phyloP scores from a whole-genome alignment of 2,888 invertebrate species.

The Hyposoter dolosus region DNA sequence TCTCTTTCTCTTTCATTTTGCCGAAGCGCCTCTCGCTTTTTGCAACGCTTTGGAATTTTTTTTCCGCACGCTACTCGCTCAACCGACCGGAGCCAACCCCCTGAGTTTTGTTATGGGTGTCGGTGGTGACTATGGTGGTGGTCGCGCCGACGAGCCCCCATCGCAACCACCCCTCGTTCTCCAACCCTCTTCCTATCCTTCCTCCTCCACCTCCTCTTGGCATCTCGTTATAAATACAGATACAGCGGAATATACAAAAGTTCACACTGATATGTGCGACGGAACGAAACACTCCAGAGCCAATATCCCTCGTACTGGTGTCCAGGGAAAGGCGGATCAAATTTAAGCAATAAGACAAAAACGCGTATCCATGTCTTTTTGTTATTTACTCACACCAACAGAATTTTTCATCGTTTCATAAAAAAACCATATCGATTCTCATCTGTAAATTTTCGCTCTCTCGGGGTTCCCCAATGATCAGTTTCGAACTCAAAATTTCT shows the following conservation, averaged over 20 bases:
- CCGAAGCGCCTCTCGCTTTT: conserved; percentile 67
- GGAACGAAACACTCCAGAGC: conserved; percentile 43
- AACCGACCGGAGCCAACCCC: conserved; percentile 65
- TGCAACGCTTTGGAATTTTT: conserved; percentile 65
- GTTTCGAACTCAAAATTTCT: too few species aligned
- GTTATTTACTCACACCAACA: neutral
- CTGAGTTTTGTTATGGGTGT: conserved; percentile 59
- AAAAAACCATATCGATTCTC: neutral
- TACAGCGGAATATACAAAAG: conserved; percentile 51
- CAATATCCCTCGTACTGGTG: conserved; percentile 42
- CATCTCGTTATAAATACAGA: conserved; percentile 68
- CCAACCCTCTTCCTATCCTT: conserved; percentile 58
- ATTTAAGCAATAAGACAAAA: conserved; percentile 19
- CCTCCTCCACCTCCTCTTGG: conserved; percentile 45
- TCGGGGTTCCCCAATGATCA: neutral
- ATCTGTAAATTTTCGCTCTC: neutral
- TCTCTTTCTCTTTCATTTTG: conserved; percentile 69
- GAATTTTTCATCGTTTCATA: neutral
- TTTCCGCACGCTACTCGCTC: conserved; percentile 60
- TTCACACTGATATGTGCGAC: conserved; percentile 33
- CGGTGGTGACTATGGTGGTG: conserved; percentile 40
- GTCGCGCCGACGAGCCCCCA: conserved; percentile 56
- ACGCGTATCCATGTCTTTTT: conserved; percentile 3
- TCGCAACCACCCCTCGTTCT: conserved; percentile 58
- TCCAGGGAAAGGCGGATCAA: neutral